These are phyloP conservation scores for Euthynnus affinis DNA, from an alignment of 2,797 vertebrate genomes.

Conservation along the genomic window DNA sequence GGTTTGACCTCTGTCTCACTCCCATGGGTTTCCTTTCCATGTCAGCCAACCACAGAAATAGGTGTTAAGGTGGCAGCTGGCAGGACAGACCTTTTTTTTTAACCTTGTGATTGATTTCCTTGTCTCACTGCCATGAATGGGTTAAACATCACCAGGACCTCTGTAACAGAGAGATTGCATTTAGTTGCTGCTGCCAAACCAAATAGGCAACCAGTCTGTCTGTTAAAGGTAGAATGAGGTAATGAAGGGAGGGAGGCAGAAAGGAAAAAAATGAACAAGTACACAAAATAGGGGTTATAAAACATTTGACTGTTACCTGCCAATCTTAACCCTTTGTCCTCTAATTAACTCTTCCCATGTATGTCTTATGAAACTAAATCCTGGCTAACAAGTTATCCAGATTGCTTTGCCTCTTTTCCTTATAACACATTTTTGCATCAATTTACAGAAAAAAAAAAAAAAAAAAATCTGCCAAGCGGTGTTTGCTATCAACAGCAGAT, in stretches of 20 bases:
- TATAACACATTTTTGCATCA: conserved; percentile 30
- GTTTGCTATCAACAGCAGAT: conserved; percentile 41
- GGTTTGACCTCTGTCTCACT: conserved; percentile 67
- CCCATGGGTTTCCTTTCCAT: conserved; percentile 56
- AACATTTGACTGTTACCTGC: conserved; percentile 39
- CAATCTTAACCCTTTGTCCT: background rate
- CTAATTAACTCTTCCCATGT: conserved; percentile 12
- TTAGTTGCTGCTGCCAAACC: conserved; percentile 79
- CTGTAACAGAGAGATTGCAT: conserved; percentile 79
- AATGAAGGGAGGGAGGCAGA: conserved; percentile 7
- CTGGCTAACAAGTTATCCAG: conserved; percentile 27
- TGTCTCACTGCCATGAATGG: conserved; percentile 68
- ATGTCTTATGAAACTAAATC: conserved; percentile 28
- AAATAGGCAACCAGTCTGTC: conserved; percentile 79
- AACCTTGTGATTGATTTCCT: conserved; percentile 77
- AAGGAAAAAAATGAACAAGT: conserved; percentile 17
- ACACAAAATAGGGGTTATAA: conserved; percentile 6
- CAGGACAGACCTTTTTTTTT: conserved; percentile 46
- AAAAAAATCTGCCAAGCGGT: conserved; percentile 17
- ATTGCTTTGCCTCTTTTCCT: conserved; percentile 38
- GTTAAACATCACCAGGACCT: conserved; percentile 79
- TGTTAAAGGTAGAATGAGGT: conserved; percentile 50
- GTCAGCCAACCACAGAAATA: conserved; percentile 49
- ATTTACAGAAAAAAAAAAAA: conserved; percentile 26
- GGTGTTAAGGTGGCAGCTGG: conserved; percentile 59